Conservation (phyloP, 2,113 vertebrate genomes). For the Onychorhynchus coronatus region DNA sequence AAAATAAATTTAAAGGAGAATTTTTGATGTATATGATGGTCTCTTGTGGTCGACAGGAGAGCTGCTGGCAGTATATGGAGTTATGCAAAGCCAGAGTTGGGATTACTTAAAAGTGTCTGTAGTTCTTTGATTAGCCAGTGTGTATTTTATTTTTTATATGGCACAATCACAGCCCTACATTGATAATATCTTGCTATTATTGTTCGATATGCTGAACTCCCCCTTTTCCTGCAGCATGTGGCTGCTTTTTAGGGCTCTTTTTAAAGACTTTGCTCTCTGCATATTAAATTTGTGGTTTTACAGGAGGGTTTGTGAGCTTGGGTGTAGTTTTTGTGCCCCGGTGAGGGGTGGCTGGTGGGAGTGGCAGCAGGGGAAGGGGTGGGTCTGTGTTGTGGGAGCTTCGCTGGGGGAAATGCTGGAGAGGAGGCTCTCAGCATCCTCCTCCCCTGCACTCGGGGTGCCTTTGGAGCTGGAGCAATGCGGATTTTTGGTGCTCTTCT, state of each 20-base stretch:
- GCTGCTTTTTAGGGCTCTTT: conserved; percentile 17
- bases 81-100: conserved; percentile 75
- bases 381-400: not conserved
- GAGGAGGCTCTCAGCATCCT: not conserved
- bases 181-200: conserved; percentile 71
- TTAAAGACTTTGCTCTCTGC: not conserved
- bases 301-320: accelerated
- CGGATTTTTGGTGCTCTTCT: accelerated
- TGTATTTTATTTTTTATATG: conserved; percentile 79
- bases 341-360: accelerated
- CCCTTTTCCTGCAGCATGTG: conserved; percentile 28
- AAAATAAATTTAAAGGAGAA: conserved; percentile 85
- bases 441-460: accelerated
- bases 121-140: conserved; percentile 79
- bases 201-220: conserved; percentile 39
- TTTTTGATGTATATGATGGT: conserved; percentile 81
- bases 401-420: accelerated
- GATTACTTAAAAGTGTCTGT: conserved; percentile 80
- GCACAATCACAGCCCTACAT: conserved; percentile 73
- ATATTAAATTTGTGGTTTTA: not conserved
- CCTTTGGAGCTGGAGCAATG: accelerated
- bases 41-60: conserved; percentile 75
- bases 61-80: conserved; percentile 73
- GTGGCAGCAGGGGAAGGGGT: not conserved
- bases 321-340: accelerated